Evolutionary conservation across 2,113 vertebrate genomes (phyloP).

Genomic region (Zootoca vivipara): DNA sequence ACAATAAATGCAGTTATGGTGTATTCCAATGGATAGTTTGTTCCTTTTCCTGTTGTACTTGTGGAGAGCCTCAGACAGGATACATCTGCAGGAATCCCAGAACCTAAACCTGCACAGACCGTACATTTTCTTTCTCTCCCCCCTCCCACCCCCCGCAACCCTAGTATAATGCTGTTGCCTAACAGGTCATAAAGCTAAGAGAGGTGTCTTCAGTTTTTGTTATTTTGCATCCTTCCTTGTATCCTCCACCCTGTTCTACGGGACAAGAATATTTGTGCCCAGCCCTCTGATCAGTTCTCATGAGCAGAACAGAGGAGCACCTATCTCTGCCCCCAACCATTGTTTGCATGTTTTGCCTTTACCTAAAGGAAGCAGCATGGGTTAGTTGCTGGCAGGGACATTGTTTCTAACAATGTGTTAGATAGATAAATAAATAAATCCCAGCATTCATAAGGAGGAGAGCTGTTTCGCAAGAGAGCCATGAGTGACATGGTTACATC

Average conservation of each 20-base stretch:
- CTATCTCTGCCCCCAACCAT: not conserved
- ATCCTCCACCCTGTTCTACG: rapidly evolving
- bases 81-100: constrained; percentile 77
- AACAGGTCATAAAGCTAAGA: constrained; percentile 42
- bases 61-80: constrained; percentile 65
- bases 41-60: constrained; percentile 77
- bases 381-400: not conserved
- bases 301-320: not conserved
- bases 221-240: rapidly evolving
- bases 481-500: not conserved
- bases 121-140: constrained; percentile 62
- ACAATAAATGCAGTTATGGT: not conserved
- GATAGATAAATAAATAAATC: not conserved
- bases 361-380: not conserved
- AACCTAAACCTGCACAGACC: constrained; percentile 65
- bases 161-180: constrained; percentile 12
- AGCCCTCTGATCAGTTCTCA: not conserved
- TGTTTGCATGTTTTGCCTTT: not conserved
- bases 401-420: too few species aligned
- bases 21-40: constrained; percentile 50
- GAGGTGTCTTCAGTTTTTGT: constrained; percentile 28
- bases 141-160: constrained; percentile 19
- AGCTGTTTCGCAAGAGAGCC: not conserved
- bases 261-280: not conserved
- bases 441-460: not conserved